Conservation (phyloP, 2,888 invertebrate species). For the Hyposoter didymator region DNA sequence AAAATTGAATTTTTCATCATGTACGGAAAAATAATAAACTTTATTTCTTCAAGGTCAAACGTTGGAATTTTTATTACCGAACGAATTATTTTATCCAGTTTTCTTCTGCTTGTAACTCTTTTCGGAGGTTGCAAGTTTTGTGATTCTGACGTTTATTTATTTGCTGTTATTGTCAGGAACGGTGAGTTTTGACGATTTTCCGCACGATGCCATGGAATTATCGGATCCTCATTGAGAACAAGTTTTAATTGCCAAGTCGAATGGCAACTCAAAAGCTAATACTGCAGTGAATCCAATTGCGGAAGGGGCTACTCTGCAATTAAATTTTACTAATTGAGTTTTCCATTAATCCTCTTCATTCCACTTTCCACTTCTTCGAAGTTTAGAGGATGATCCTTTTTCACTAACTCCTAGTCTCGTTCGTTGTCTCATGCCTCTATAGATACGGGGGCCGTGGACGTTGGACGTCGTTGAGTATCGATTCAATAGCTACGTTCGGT, state of each 20-base stretch:
- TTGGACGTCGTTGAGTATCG: conserved; percentile 29
- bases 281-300: conserved; percentile 23
- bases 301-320: conserved; percentile 38
- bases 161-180: neutral
- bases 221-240: conserved; percentile 29
- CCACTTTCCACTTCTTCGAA: conserved; percentile 3
- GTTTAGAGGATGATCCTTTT: conserved; percentile 45
- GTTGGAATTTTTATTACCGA: neutral
- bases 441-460: conserved; percentile 7
- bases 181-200: neutral
- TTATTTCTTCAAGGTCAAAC: neutral
- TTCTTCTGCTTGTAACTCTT: neutral
- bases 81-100: neutral
- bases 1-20: neutral
- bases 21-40: neutral
- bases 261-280: conserved; percentile 14
- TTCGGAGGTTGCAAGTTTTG: neutral
- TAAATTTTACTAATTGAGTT: conserved; percentile 71
- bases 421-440: neutral
- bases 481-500: conserved; percentile 32
- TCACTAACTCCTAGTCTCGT: conserved; percentile 30
- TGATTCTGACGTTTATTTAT: neutral
- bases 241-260: conserved; percentile 20
- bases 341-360: conserved; percentile 69
- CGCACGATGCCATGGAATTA: neutral